A percentile compares a stretch with the other conserved stretches of the same genome.
Evolutionary conservation across 2,797 vertebrate genomes (phyloP).

Genomic region (Sebastes miniatus): DNA sequence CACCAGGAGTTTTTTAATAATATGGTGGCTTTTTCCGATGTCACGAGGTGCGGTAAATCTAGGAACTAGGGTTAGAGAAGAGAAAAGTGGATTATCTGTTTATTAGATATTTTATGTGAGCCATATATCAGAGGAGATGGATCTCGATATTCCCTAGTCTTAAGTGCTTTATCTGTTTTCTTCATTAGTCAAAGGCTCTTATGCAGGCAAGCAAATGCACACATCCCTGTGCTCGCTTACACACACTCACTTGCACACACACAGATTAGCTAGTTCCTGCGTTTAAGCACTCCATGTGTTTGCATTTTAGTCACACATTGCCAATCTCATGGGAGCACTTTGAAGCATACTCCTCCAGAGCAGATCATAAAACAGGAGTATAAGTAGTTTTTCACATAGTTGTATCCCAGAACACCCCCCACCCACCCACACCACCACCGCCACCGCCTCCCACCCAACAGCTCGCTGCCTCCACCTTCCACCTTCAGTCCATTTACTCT

Average conservation of each 20-base stretch:
- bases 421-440: not conserved
- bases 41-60: slow-evolving; percentile 61
- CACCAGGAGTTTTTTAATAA: slow-evolving; percentile 40
- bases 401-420: slow-evolving; percentile 59
- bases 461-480: slow-evolving; percentile 51
- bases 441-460: slow-evolving; percentile 32
- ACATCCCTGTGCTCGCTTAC: slow-evolving; percentile 8
- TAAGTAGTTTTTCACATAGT: slow-evolving; percentile 79
- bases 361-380: slow-evolving; percentile 81
- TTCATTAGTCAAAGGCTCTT: slow-evolving; percentile 66
- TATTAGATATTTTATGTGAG: slow-evolving; percentile 78
- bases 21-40: slow-evolving; percentile 26
- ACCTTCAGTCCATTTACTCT: slow-evolving; percentile 42
- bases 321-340: slow-evolving; percentile 79
- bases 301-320: slow-evolving; percentile 85
- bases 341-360: slow-evolving; percentile 79
- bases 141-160: slow-evolving; percentile 41
- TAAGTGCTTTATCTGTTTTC: slow-evolving; percentile 76
- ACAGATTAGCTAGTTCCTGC: slow-evolving; percentile 79
- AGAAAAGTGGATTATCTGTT: slow-evolving; percentile 75
- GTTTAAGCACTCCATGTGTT: slow-evolving; percentile 84
- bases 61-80: slow-evolving; percentile 33
- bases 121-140: slow-evolving; percentile 72
- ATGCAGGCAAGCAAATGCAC: slow-evolving; percentile 27
- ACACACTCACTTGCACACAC: slow-evolving; percentile 44